These are phyloP conservation scores for Sebastes paucispinis DNA, from an alignment of 2,797 vertebrate genomes.

Conservation along the genomic window DNA sequence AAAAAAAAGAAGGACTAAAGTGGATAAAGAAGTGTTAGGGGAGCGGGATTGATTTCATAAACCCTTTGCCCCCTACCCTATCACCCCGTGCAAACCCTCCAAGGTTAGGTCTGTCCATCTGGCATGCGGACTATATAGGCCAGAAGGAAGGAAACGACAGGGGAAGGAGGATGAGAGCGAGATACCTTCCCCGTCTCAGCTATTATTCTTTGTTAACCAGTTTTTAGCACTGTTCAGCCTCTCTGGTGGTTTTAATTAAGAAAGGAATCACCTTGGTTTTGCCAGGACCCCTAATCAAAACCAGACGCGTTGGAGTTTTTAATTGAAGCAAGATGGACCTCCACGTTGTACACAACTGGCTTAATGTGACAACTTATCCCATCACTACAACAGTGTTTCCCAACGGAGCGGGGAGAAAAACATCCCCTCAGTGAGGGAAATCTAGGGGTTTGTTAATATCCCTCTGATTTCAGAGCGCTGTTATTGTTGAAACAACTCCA, in stretches of 20 bases:
- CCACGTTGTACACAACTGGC: constrained; percentile 83
- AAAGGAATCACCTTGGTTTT: constrained; percentile 88
- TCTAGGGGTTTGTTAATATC: constrained; percentile 75
- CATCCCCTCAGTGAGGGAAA: constrained; percentile 72
- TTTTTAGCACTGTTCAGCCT: constrained; percentile 82
- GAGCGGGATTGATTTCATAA: constrained; percentile 67
- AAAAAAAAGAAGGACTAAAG: constrained; percentile 45
- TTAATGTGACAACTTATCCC: constrained; percentile 87
- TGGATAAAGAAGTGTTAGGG: constrained; percentile 49
- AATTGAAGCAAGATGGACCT: constrained; percentile 89
- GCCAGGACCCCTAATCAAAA: constrained; percentile 85
- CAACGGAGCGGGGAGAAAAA: constrained; percentile 71
- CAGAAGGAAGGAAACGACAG: constrained; percentile 74
- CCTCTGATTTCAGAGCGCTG: constrained; percentile 75
- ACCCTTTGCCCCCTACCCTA: constrained; percentile 62
- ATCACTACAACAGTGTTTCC: constrained; percentile 83
- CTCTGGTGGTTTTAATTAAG: constrained; percentile 86
- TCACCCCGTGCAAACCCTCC: constrained; percentile 64
- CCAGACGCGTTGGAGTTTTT: constrained; percentile 82
- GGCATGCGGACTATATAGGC: constrained; percentile 74
- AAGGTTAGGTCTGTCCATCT: constrained; percentile 66
- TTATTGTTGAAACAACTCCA: constrained; percentile 76
- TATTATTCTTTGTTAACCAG: constrained; percentile 86
- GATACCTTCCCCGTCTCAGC: constrained; percentile 75
- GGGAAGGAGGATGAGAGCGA: constrained; percentile 74